Evolutionary conservation across 1,140 invertebrate species (phyloP).

Genomic region (Aphidius ervi): DNA sequence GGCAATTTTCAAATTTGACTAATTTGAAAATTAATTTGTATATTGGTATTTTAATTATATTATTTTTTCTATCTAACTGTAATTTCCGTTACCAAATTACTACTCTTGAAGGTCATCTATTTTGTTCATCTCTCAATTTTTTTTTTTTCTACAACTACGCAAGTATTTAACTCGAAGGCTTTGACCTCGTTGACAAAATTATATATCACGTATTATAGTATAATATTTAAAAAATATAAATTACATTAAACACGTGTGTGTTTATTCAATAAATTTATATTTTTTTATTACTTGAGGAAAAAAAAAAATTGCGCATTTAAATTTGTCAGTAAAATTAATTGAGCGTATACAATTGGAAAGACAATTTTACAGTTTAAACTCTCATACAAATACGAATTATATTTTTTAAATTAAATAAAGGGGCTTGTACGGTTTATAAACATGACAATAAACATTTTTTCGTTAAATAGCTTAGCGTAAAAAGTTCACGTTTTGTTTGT

Average conservation of each 20-base stretch:
- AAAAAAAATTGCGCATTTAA: conserved; percentile 20
- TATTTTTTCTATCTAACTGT: no score
- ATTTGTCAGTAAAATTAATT: conserved; percentile 32
- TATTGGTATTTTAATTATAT: no score
- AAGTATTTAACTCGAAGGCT: no score
- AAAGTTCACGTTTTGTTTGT: no score
- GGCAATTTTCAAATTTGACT: no score
- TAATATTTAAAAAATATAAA: no score
- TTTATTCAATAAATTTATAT: not conserved
- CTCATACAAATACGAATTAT: conserved; percentile 5
- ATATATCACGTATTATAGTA: not conserved
- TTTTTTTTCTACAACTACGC: no score
- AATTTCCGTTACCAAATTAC: no score
- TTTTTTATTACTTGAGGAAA: conserved; percentile 10
- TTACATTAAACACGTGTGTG: not conserved
- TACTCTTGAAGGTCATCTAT: no score
- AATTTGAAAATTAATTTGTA: no score
- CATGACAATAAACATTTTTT: not conserved
- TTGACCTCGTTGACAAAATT: not conserved
- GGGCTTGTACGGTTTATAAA: not conserved
- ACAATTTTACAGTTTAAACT: conserved; percentile 20
- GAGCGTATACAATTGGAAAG: conserved; percentile 27
- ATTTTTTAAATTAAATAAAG: conserved; percentile 2
- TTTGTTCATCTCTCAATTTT: no score
- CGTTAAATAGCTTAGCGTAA: no score